These are phyloP conservation scores for Myiotriccus ornatus DNA, from an alignment of 2,797 vertebrate species.

Conservation along the genomic window DNA sequence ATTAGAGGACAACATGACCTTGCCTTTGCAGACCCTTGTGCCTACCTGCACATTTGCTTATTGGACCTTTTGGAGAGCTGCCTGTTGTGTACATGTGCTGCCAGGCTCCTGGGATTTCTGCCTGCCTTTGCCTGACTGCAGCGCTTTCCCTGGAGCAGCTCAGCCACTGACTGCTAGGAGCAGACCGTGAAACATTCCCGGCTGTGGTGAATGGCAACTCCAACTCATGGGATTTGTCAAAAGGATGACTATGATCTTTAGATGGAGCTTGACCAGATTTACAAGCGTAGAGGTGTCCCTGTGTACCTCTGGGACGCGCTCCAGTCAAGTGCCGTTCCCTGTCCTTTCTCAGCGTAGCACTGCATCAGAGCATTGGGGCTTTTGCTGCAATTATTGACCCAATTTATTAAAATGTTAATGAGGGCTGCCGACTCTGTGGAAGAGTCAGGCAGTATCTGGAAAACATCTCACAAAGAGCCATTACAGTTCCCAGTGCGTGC, in stretches of 20 bases:
- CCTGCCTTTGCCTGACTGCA: neutral
- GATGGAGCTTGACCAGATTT: neutral
- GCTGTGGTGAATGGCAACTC: neutral
- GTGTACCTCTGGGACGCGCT: neutral
- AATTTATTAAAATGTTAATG: slow-evolving; percentile 26
- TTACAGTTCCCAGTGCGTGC: neutral
- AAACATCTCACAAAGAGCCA: neutral
- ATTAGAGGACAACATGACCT: neutral
- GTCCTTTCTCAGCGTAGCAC: slow-evolving; percentile 1
- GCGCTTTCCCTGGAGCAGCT: neutral
- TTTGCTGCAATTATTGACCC: slow-evolving; percentile 21
- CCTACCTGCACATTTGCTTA: neutral
- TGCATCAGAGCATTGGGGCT: neutral
- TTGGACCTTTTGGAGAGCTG: neutral
- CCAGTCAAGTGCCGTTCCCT: neutral
- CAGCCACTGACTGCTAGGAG: neutral
- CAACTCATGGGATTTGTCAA: neutral
- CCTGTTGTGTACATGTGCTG: neutral
- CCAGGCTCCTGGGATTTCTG: neutral
- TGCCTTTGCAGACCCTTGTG: neutral
- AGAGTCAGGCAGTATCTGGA: neutral
- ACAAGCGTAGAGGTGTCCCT: neutral
- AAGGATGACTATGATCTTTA: neutral
- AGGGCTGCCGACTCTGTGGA: neutral
- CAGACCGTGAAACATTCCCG: neutral